A percentile compares a stretch with the other conserved stretches of the same genome.
Conservation (phyloP, 2,113 vertebrate species). For the Gadus macrocephalus region DNA sequence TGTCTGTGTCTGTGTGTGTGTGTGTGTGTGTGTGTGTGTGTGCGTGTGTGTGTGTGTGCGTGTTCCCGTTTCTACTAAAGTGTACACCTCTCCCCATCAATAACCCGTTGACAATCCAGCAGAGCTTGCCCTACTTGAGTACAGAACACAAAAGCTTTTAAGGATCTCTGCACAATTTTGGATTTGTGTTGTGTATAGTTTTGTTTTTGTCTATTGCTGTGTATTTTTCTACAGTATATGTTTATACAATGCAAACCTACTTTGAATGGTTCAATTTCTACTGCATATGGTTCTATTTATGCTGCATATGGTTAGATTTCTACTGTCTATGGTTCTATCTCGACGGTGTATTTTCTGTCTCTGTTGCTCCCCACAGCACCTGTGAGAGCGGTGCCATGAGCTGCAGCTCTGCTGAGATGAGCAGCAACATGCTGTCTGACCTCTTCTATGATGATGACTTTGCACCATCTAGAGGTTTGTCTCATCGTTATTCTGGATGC, state of each 20-base stretch:
- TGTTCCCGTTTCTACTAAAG: too few species aligned
- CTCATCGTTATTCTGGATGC: not conserved
- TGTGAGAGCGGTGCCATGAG: conserved; percentile 65
- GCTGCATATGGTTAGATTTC: not conserved
- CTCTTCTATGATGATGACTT: conserved; percentile 63
- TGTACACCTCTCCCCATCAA: too few species aligned
- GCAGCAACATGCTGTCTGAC: conserved; percentile 51
- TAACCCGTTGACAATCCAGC: too few species aligned
- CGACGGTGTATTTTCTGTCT: conserved; percentile 9
- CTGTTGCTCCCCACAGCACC: conserved; percentile 40
- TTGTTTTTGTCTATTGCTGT: not conserved
- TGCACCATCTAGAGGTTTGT: conserved; percentile 57
- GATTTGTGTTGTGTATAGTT: too few species aligned
- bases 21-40: not conserved
- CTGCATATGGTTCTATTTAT: not conserved
- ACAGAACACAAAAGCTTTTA: not conserved
- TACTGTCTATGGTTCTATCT: not conserved
- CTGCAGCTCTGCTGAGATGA: conserved; percentile 52
- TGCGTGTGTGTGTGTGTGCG: too few species aligned
- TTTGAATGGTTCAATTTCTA: too few species aligned
- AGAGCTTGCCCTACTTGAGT: too few species aligned
- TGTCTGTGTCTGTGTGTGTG: not conserved
- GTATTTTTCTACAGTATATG: too few species aligned
- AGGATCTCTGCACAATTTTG: too few species aligned
- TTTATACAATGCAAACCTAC: too few species aligned